Conservation (phyloP, 92 coral and sea anemone genomes). For the Montipora capitata region DNA sequence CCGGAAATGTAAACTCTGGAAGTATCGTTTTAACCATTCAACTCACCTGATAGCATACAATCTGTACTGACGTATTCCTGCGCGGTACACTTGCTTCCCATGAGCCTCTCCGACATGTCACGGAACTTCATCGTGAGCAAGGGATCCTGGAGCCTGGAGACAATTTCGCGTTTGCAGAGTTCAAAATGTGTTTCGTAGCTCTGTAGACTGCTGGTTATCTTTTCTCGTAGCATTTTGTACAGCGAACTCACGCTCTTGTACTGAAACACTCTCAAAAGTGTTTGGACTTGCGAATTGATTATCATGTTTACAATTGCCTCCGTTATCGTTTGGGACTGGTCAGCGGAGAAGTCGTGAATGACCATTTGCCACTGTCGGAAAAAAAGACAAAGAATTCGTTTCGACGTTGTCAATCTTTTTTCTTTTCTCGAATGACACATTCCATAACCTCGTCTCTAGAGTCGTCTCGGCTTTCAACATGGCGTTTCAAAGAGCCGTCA, state of each 20-base stretch:
- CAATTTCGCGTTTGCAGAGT: constrained; percentile 91
- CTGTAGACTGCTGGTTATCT: constrained; percentile 91
- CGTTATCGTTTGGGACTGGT: constrained; percentile 88
- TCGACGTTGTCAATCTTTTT: background rate
- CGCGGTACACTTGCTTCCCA: constrained; percentile 80
- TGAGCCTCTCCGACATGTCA: constrained; percentile 85
- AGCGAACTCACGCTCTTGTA: constrained; percentile 98
- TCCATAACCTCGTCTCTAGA: too few relatives aligned
- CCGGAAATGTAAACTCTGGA: too few relatives aligned
- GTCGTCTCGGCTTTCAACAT: too few relatives aligned
- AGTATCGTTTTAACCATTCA: too few relatives aligned
- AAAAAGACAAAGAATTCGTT: too few relatives aligned
- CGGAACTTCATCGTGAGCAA: constrained; percentile 88
- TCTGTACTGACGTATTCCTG: constrained; percentile 96
- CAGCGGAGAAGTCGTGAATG: constrained; percentile 94
- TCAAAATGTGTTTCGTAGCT: constrained; percentile 90
- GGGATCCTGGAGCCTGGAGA: constrained; percentile 94
- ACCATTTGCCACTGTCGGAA: constrained; percentile 95
- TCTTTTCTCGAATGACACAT: too few relatives aligned
- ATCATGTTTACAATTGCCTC: constrained; percentile 97
- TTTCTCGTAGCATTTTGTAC: constrained; percentile 98
- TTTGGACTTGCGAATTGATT: constrained; percentile 96
- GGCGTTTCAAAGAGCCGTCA: too few relatives aligned
- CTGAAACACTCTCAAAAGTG: constrained; percentile 92
- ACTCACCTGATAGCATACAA: constrained; percentile 90